A percentile compares a stretch with the other conserved stretches of the same genome.
These are phyloP conservation scores for Anarsia innoxiella DNA, from an alignment of 2,888 invertebrate species.

Conservation along the genomic window DNA sequence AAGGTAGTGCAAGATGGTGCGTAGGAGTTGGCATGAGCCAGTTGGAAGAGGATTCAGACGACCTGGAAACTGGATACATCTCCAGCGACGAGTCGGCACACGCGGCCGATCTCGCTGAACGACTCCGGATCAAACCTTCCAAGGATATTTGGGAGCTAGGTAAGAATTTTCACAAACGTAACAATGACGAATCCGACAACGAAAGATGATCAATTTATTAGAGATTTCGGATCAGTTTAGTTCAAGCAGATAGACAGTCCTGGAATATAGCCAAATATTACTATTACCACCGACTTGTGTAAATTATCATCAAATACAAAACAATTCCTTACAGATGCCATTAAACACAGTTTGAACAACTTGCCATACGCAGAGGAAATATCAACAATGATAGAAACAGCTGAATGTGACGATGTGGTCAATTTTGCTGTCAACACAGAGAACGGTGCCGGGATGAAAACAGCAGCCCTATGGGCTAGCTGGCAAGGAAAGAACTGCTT, in stretches of 20 bases:
- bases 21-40: slow-evolving; percentile 57
- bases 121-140: slow-evolving; percentile 58
- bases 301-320: no score
- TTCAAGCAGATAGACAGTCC: no score
- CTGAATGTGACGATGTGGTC: slow-evolving; percentile 60
- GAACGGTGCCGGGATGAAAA: slow-evolving; percentile 51
- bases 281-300: no score
- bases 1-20: slow-evolving; percentile 57
- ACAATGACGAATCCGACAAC: no score
- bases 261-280: no score
- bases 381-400: slow-evolving; percentile 49
- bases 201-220: no score
- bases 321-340: slow-evolving; percentile 48
- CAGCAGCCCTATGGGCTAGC: slow-evolving; percentile 76
- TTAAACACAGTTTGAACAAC: slow-evolving; percentile 45
- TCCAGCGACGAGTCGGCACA: slow-evolving; percentile 74
- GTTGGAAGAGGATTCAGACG: slow-evolving; percentile 56
- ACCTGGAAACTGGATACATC: slow-evolving; percentile 59
- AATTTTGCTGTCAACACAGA: slow-evolving; percentile 34
- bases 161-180: slow-evolving; percentile 24
- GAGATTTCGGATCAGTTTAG: no score
- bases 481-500: slow-evolving; percentile 77
- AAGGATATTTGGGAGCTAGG: slow-evolving; percentile 68
- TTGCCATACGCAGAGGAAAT: slow-evolving; percentile 66
- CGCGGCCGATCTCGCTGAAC: slow-evolving; percentile 60